A percentile compares a stretch with the other conserved stretches of the same genome.
Conservation (phyloP, 2,888 invertebrate genomes). For the Sarcophaga carnaria region DNA sequence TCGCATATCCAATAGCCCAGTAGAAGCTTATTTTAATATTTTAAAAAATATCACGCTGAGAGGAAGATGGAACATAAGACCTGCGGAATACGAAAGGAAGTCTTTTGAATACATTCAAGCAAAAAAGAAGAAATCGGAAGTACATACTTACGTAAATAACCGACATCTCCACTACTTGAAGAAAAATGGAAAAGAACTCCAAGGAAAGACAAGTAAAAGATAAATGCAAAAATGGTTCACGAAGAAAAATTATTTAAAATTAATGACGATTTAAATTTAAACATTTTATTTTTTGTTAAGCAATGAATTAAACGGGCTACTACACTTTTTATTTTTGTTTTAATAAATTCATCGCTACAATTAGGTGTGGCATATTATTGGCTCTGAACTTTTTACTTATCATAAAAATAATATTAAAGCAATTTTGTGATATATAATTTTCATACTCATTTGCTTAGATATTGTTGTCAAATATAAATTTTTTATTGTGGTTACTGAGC, state of each 20-base stretch:
- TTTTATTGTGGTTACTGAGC: too few relatives aligned
- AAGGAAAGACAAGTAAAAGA: not conserved
- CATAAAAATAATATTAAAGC: too few relatives aligned
- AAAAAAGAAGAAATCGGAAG: not conserved
- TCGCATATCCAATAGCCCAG: constrained; percentile 17
- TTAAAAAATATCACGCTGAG: not conserved
- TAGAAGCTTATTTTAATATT: constrained; percentile 10
- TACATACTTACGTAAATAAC: not conserved
- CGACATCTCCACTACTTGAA: not conserved
- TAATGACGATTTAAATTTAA: not conserved
- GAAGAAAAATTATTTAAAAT: not conserved
- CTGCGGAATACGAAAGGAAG: not conserved
- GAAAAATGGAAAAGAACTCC: constrained; percentile 4
- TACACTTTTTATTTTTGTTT: too few relatives aligned
- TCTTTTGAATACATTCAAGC: constrained; percentile 3
- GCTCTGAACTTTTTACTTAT: too few relatives aligned
- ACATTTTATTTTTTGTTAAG: too few relatives aligned
- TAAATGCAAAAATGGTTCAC: not conserved
- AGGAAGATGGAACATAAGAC: not conserved
- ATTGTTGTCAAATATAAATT: too few relatives aligned
- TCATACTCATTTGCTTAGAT: too few relatives aligned
- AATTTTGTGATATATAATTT: too few relatives aligned
- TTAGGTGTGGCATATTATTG: too few relatives aligned
- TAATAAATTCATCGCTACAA: too few relatives aligned
- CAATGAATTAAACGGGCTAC: too few relatives aligned